Evolutionary conservation across 2,113 vertebrate genomes (phyloP).

Genomic region (Rhynchomys soricoides): DNA sequence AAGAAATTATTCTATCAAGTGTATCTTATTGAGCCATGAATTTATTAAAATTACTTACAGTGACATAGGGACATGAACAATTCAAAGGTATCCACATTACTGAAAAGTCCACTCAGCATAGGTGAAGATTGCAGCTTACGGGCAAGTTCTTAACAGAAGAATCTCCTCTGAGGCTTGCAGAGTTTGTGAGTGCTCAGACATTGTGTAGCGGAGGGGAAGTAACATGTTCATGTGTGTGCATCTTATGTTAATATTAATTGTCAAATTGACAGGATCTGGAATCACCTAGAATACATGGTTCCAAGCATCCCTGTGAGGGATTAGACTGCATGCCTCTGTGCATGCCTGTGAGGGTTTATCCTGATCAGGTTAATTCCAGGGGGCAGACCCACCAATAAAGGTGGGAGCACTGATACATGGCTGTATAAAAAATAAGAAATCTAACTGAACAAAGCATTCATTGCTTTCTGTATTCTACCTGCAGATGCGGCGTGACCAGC

Average conservation of each 20-base stretch:
- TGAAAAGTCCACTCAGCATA: background rate
- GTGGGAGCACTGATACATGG: background rate
- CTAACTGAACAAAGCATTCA: background rate
- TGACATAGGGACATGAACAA: background rate
- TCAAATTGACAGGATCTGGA: background rate
- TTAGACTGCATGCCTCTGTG: background rate
- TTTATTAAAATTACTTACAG: background rate
- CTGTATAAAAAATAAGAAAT: background rate
- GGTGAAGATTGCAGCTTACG: background rate
- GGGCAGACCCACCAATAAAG: background rate
- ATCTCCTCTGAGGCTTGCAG: background rate
- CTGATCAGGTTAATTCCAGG: background rate
- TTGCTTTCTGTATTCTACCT: background rate
- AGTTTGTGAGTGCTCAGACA: background rate
- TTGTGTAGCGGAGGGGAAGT: background rate
- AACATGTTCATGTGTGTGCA: background rate
- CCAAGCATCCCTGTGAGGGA: background rate
- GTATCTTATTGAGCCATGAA: background rate
- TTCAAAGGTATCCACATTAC: background rate
- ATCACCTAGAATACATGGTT: background rate
- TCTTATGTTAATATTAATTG: background rate
- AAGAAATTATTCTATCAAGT: background rate
- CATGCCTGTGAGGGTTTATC: background rate
- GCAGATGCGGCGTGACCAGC: background rate
- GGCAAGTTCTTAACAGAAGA: background rate